Evolutionary conservation across 2,888 invertebrate genomes (phyloP), one percentile per base, ranked within the genome.

Genomic region (Melieria omissa): DNA sequence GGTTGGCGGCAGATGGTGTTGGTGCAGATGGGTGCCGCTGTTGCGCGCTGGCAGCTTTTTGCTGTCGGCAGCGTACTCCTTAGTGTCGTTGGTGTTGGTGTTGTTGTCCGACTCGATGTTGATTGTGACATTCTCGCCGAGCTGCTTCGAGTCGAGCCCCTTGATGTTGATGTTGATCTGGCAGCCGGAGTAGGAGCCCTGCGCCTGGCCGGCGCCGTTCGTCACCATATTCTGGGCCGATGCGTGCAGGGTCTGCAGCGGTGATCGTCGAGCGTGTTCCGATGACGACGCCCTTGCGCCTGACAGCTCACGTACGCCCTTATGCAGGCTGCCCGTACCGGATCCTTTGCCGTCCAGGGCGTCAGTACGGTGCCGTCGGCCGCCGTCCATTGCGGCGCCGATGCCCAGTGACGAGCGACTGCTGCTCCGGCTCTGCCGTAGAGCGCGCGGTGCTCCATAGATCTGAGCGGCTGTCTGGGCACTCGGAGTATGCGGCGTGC

Each of bases 111-210:
- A 71, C 61, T 78, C 78, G n/a, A 83, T 83, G 57, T 81, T 74
- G 12, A 84, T 81, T 3, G 75, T 78, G 29, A 82, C 49, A 54
- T 80, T 79, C 12, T 83, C 80, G 45, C 78, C 73, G 42, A 63
- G 54, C 2, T 70, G 41, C 71, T 77, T 10, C 7, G 75, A 66
- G 49, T 67, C 62, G 29, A 74, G 55, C 14, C 70, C 74, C 8
- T 77, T 77, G 12, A 83, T 83, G 41, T 79, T 80, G 10, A 84
- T 84, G 67, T 80, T 83, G 1, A 84, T 83, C 10, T 79, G 78
- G 66, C 82, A 84, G 4, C 80, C 80, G 5, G 81, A 79, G 55
- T 76, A 73, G 5, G 62, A n/a, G 49, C 69, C 65, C 6, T 73
- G 10, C 46, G 62, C 62, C 8, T 67, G 9, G 60, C 63, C 62